Base-by-base conservation (phyloP, 2,113 vertebrate species). In the Campylomormyrus numenius region DNA sequence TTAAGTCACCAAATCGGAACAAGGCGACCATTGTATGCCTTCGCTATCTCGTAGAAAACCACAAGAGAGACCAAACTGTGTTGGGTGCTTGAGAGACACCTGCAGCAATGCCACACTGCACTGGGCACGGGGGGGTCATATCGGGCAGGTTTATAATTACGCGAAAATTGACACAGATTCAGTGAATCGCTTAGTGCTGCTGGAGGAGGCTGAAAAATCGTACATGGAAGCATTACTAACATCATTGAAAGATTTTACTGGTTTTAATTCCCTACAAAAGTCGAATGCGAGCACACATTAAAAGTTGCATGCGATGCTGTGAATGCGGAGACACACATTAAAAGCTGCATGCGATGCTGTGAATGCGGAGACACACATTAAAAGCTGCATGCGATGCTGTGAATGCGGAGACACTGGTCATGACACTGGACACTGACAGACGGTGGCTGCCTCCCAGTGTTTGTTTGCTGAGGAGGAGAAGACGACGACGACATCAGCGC, bases 41-140 rank as follows among this genome's bases (percentile, higher is more conserved):
- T 94, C 93, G 93, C 93, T 90, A 89, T 89, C 92, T 92, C 91
- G 87, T 90, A n/a, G 92, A 93, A 95, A 94, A 92, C 94, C 91
- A 92, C 93, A 90, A 91, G 92, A 94, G 5, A 85, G 2, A 39
- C 21, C 48, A 85, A 89, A 56, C 4, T 45, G 50, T 35, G n/a
- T 48, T 24, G 8, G 39, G 21, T 11, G 9, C 19, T 3, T 85
- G 39, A 21, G 8, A 80, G 35, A 42, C 5, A 42, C 35, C 6
- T 42, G 74, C 74, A 80, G 74, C 35, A 6, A 80, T 42, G 35
- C 35, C 74, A 42, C 74, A 8, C 35, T 17, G 74, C 35, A 19
- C 2, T 0, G 74, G 74, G 17, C 74, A 19, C 13, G 1, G 31
- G 13, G 31, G 15, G 10, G 7, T 85, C 84, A 27, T 49, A 50